phyloP scores from a whole-genome alignment of 2,888 invertebrate genomes.

The Ceraclea dissimilis region DNA sequence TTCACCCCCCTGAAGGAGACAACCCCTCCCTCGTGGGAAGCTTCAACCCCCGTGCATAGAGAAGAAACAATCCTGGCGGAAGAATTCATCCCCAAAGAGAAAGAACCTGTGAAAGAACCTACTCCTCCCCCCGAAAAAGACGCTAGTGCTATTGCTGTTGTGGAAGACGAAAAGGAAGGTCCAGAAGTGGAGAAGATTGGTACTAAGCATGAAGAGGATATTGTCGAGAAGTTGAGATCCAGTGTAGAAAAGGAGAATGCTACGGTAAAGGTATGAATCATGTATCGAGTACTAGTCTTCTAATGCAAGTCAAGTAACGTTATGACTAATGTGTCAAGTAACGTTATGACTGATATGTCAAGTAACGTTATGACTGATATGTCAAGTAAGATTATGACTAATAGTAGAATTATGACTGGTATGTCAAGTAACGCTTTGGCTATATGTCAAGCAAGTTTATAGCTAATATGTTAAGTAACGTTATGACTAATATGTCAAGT shows the following conservation, averaged over 20 bases:
- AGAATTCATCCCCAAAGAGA: conserved; percentile 10
- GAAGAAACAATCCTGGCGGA: conserved; percentile 13
- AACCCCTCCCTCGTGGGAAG: conserved; percentile 22
- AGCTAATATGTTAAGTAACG: too few species aligned
- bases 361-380: too few species aligned
- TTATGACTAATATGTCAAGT: too few species aligned
- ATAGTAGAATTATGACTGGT: too few species aligned
- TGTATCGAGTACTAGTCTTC: too few species aligned
- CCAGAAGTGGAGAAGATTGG: conserved; percentile 31
- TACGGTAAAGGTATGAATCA: conserved; percentile 41
- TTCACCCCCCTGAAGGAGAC: conserved; percentile 15
- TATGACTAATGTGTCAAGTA: too few species aligned
- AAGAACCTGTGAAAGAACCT: conserved; percentile 24
- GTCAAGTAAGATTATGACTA: too few species aligned
- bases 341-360: too few species aligned
- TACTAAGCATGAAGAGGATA: conserved; percentile 26
- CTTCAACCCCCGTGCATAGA: conserved; percentile 16
- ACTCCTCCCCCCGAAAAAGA: conserved; percentile 23
- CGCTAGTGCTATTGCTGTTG: conserved; percentile 24
- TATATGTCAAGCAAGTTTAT: too few species aligned
- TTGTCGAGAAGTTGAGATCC: conserved; percentile 17
- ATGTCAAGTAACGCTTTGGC: too few species aligned
- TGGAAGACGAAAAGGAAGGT: conserved; percentile 32
- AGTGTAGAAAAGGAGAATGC: conserved; percentile 27
- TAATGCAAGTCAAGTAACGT: too few species aligned